Evolutionary conservation across 1,140 invertebrate species (phyloP).

Genomic region (Pemphigus obesinymphae): DNA sequence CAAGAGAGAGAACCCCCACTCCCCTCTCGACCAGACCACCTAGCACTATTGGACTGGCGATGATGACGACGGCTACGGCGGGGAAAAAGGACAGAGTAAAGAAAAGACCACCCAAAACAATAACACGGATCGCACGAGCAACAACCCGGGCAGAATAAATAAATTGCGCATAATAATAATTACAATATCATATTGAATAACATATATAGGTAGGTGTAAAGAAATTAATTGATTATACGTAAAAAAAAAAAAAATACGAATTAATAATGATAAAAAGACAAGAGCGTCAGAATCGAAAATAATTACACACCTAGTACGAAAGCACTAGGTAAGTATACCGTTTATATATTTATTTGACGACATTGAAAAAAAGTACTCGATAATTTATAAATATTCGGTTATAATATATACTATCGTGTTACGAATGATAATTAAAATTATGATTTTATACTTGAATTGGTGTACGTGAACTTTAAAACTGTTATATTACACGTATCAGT

Average conservation of each 20-base stretch:
- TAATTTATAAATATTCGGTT: neutral
- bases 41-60: neutral
- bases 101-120: conserved; percentile 11
- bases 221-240: neutral
- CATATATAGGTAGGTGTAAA: neutral
- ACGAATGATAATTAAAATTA: neutral
- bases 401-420: neutral
- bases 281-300: too few relatives aligned
- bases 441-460: neutral
- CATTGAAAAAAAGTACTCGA: neutral
- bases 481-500: neutral
- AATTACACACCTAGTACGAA: too few relatives aligned
- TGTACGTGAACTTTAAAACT: neutral
- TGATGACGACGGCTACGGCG: neutral
- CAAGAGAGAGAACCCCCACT: neutral
- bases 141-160: neutral
- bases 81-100: neutral
- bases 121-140: neutral
- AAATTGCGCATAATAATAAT: too few relatives aligned
- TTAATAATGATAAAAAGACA: too few relatives aligned
- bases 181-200: neutral
- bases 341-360: too few relatives aligned
- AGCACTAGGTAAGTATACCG: too few relatives aligned
- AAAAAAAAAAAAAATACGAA: neutral
- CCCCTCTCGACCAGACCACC: too few relatives aligned